Base-by-base conservation (phyloP, 2,888 invertebrate genomes). In the Cryptus armator region DNA sequence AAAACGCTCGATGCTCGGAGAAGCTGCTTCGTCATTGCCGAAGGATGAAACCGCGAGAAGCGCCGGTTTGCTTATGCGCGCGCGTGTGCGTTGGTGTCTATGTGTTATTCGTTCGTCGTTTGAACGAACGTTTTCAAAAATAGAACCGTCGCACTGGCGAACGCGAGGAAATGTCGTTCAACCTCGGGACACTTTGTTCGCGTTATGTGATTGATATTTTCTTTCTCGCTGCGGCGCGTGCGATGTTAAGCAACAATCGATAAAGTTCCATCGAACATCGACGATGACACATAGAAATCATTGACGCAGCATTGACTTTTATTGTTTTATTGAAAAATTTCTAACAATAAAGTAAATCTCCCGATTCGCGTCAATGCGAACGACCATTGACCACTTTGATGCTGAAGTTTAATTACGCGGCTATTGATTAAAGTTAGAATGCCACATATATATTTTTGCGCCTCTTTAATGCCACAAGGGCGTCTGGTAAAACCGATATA, bases 151-250 rank as follows among this genome's bases (percentile, higher is more conserved):
- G 44, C 59, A 24, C 46, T 53, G 74, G 74, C 74, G 46, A 74
- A 74, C 59, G 59, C 74, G 74, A 48, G 59, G 62, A 37, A 56
- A 56, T 75, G 75, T 75, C 75, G 64, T 75, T 75, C 75, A 75
- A 75, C 75, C 75, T 75, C 75, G 75, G 4, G 16, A 48, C 56
- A 48, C 19, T 64, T 48, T 64, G 12, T 48, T 64, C 75, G 75
- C 64, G 48, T 75, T 64, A 32, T 64, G 32, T 19, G 74, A 62
- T 29, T n/a, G 29, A 16, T 46, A 46, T 62, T 62, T 74, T 46
- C 59, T 14, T 24, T 56, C 46, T 46, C 59, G 16, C 19, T 37
- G 71, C 6, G 10, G 12, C 32, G 48, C 37, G 37, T 9, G 37
- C 53, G 53, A 43, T 16, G 71, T 53, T 19, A 3, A 56, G 9